Evolutionary conservation across 2,888 invertebrate species (phyloP).

Genomic region (Phyllotreta striolata): DNA sequence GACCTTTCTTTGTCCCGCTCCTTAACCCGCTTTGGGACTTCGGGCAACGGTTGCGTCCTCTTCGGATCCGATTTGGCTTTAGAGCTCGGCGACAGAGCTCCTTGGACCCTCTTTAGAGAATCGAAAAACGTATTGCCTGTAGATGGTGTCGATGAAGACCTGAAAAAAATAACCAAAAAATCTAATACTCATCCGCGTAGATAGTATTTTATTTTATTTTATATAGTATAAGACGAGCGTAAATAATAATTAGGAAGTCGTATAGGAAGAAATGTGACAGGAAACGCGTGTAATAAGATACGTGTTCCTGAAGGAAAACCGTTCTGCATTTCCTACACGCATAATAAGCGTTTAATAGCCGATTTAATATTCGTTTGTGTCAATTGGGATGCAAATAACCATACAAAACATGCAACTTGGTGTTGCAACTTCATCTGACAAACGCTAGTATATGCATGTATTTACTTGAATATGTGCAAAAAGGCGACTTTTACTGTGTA

Average conservation of each 20-base stretch:
- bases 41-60: constrained; percentile 6
- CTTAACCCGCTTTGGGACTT: constrained; percentile 7
- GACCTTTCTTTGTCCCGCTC: not conserved
- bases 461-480: no score
- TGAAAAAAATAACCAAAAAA: constrained; percentile 4
- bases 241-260: constrained; percentile 8
- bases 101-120: constrained; percentile 28
- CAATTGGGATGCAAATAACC: no score
- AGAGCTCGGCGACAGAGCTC: constrained; percentile 22
- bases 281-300: constrained; percentile 7
- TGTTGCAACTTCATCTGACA: no score
- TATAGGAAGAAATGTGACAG: constrained; percentile 10
- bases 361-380: no score
- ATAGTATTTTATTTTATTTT: no score
- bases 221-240: no score
- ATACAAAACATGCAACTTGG: no score
- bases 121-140: constrained; percentile 19
- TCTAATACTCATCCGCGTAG: no score
- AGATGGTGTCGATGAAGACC: constrained; percentile 9
- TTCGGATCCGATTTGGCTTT: constrained; percentile 28
- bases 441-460: no score
- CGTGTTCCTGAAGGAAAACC: constrained; percentile 16
- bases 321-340: constrained; percentile 13
- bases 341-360: not conserved
- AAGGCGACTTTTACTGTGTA: no score